Evolutionary conservation across 2,888 invertebrate species (phyloP).

Genomic region (Salpingus planirostris): DNA sequence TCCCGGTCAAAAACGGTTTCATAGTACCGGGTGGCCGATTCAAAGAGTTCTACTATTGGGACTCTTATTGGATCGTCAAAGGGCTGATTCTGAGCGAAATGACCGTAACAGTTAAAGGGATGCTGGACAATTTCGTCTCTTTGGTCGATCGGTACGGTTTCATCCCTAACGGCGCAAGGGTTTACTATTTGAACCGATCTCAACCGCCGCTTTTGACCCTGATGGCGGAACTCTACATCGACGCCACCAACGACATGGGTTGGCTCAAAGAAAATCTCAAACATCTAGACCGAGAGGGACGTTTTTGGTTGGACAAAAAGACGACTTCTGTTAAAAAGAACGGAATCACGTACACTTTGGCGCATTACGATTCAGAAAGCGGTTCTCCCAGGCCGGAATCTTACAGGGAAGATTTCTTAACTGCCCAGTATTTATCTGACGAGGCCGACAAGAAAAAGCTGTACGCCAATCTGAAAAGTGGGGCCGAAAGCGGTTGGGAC

Average conservation of each 20-base stretch:
- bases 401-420: constrained; percentile 52
- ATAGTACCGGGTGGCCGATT: constrained; percentile 63
- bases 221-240: constrained; percentile 62
- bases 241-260: constrained; percentile 53
- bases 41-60: constrained; percentile 74
- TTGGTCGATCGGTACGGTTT: constrained; percentile 57
- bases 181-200: constrained; percentile 62
- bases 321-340: constrained; percentile 44
- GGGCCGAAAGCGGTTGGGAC: constrained; percentile 82
- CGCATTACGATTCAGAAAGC: constrained; percentile 52
- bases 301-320: constrained; percentile 54
- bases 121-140: constrained; percentile 64
- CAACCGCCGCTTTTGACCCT: constrained; percentile 59
- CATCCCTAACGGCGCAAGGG: constrained; percentile 71
- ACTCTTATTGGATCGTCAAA: constrained; percentile 75
- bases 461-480: constrained; percentile 47
- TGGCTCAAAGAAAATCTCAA: constrained; percentile 52
- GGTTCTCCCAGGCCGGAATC: constrained; percentile 61
- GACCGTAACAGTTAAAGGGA: constrained; percentile 59
- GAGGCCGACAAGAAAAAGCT: constrained; percentile 1
- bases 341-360: constrained; percentile 44
- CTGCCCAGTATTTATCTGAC: constrained; percentile 1
- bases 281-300: constrained; percentile 51
- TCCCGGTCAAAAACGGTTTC: constrained; percentile 46
- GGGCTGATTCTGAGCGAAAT: constrained; percentile 68